Percentiles rank a stretch among this genome's conserved stretches.
Conservation (phyloP, 2,888 invertebrate genomes). For the Heliconius charithonia region DNA sequence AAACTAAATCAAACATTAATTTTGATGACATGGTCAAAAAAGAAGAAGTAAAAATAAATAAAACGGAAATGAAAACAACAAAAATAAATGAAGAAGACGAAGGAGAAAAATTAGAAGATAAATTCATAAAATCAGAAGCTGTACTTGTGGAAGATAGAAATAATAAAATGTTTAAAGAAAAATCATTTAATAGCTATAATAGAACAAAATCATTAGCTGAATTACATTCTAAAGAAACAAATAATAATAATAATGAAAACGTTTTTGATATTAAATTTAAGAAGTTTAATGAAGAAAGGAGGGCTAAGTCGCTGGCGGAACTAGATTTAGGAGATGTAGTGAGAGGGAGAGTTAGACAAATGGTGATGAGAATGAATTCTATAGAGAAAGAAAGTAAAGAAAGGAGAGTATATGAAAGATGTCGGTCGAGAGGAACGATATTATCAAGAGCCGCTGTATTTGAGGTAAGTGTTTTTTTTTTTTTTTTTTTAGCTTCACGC, state of each 20-base stretch:
- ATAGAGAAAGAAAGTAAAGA: constrained; percentile 54
- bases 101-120: neutral
- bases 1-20: constrained; percentile 11
- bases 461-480: too few relatives aligned
- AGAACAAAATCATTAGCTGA: constrained; percentile 23
- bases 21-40: neutral
- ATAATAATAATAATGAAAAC: constrained; percentile 16
- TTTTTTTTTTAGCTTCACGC: too few relatives aligned
- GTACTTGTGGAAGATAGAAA: neutral
- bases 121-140: neutral
- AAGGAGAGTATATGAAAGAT: constrained; percentile 58
- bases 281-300: constrained; percentile 46
- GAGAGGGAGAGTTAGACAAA: constrained; percentile 62
- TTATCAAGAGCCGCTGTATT: constrained; percentile 65
- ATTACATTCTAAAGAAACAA: constrained; percentile 10
- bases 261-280: constrained; percentile 26
- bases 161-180: constrained; percentile 1
- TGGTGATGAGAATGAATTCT: constrained; percentile 66
- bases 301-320: constrained; percentile 63
- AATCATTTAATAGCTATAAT: constrained; percentile 4
- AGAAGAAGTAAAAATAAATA: neutral
- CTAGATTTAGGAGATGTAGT: constrained; percentile 63
- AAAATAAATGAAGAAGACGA: constrained; percentile 4
- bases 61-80: neutral
- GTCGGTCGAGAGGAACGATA: constrained; percentile 64